phyloP scores from a whole-genome alignment of 2,888 invertebrate species.

The Tenthredo notha region DNA sequence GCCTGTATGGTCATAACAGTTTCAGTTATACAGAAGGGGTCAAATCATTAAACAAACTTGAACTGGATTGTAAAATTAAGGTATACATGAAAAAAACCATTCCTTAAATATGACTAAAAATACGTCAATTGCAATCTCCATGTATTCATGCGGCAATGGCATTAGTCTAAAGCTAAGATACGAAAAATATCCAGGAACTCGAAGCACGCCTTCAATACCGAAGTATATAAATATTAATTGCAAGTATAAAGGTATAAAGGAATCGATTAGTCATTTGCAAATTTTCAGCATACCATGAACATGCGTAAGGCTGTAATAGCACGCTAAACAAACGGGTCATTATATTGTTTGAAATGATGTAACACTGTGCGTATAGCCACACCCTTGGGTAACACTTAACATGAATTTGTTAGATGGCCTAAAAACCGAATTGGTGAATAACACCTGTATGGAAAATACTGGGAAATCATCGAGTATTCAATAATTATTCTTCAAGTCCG shows the following conservation, averaged over 20 bases:
- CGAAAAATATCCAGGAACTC: neutral
- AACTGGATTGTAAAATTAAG: neutral
- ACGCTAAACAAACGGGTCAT: neutral
- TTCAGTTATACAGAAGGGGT: slow-evolving; percentile 8
- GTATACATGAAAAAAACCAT: neutral
- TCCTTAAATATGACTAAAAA: neutral
- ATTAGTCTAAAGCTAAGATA: neutral
- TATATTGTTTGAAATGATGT: slow-evolving; percentile 30
- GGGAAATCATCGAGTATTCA: neutral
- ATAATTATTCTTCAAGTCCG: neutral
- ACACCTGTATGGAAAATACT: neutral
- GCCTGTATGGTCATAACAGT: slow-evolving; percentile 22
- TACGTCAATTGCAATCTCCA: neutral
- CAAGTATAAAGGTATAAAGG: neutral
- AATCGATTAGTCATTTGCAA: neutral
- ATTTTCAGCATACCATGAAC: neutral
- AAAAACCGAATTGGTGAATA: neutral
- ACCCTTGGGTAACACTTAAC: slow-evolving; percentile 14
- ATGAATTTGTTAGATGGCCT: neutral
- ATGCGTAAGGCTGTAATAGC: neutral
- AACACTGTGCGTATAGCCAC: slow-evolving; percentile 1
- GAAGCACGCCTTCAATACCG: neutral
- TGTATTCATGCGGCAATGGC: neutral
- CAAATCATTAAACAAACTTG: slow-evolving; percentile 19
- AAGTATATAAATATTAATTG: neutral